Evolutionary conservation across 2,888 invertebrate species (phyloP).

Genomic region (Megastigmus dorsalis): DNA sequence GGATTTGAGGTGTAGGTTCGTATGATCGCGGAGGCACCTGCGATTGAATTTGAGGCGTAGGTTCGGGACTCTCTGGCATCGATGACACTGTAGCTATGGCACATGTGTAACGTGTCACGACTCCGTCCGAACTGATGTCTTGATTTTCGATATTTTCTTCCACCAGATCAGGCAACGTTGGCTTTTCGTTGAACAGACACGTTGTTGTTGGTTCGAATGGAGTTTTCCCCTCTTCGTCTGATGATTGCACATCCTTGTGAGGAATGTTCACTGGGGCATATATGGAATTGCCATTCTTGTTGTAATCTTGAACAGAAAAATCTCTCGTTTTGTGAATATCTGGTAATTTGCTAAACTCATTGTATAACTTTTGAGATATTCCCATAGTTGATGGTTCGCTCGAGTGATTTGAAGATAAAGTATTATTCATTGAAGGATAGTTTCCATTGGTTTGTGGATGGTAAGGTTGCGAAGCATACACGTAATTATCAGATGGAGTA

Average conservation of each 20-base stretch:
- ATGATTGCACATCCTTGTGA: slow-evolving; percentile 28
- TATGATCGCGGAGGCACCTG: slow-evolving; percentile 13
- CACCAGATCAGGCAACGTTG: slow-evolving; percentile 10
- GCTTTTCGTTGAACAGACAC: slow-evolving; percentile 39
- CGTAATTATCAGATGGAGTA: background rate
- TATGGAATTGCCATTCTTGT: background rate
- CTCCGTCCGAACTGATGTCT: slow-evolving; percentile 69
- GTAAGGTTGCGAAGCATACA: background rate
- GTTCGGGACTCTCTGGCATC: slow-evolving; percentile 56
- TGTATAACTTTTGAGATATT: slow-evolving; percentile 46
- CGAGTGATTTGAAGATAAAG: background rate
- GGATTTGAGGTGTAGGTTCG: slow-evolving; percentile 15
- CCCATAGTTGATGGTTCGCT: background rate
- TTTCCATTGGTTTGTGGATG: background rate
- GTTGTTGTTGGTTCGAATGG: slow-evolving; percentile 1
- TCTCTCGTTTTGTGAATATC: background rate
- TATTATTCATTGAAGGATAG: background rate
- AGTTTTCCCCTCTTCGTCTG: slow-evolving; percentile 19
- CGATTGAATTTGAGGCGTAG: slow-evolving; percentile 4
- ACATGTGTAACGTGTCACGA: slow-evolving; percentile 70
- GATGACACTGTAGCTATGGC: slow-evolving; percentile 70
- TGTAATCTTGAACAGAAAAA: background rate
- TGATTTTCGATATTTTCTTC: slow-evolving; percentile 69
- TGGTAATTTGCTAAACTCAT: slow-evolving; percentile 47
- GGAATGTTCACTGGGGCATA: background rate